These are phyloP conservation scores for Mesembrinibis cayennensis DNA, from an alignment of 2,113 vertebrate genomes.

Conservation along the genomic window DNA sequence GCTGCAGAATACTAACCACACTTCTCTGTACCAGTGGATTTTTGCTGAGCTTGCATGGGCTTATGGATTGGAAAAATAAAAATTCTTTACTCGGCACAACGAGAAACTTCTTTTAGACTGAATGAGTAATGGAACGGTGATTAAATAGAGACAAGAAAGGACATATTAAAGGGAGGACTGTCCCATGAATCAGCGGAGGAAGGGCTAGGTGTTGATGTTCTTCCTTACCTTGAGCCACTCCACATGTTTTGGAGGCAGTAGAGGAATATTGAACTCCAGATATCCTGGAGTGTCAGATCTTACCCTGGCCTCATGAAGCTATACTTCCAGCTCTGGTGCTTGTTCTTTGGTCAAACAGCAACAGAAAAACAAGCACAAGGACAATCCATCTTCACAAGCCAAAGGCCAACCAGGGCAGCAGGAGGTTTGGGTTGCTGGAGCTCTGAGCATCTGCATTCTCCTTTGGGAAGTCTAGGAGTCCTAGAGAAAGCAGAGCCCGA, in stretches of 20 bases:
- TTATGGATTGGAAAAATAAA: conserved; percentile 33
- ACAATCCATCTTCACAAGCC: neutral
- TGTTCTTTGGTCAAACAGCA: neutral
- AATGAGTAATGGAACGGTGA: neutral
- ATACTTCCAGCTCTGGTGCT: neutral
- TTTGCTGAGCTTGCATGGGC: conserved; percentile 38
- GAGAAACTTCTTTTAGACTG: neutral
- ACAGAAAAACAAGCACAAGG: neutral
- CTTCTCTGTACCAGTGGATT: neutral
- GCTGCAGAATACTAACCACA: conserved; percentile 28
- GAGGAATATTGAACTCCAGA: neutral
- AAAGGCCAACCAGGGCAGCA: neutral
- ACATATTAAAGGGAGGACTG: neutral
- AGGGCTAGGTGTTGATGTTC: neutral
- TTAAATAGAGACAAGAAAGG: neutral
- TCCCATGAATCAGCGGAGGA: neutral
- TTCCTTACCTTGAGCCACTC: neutral
- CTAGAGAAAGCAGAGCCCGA: accelerated
- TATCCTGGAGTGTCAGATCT: neutral
- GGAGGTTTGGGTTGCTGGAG: neutral
- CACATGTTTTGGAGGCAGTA: neutral
- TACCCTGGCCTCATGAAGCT: neutral
- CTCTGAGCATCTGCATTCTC: neutral
- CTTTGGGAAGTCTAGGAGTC: accelerated
- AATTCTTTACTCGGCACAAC: neutral